Base-by-base conservation (phyloP, 1,140 invertebrate species). In the Drosophila seguyi region DNA sequence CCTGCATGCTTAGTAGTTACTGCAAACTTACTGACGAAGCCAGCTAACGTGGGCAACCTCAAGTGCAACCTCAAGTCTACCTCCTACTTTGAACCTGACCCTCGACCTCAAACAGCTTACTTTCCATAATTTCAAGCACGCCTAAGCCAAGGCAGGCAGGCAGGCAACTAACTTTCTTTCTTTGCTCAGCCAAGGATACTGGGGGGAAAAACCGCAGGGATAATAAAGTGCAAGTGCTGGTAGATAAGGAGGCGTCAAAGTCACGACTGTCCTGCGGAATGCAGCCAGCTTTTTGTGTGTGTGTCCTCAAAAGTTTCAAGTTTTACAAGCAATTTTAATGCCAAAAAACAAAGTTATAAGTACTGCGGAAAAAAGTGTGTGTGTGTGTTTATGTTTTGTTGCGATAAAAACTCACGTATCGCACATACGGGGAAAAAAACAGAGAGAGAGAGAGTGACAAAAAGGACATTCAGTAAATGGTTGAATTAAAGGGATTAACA, bases 321-420 rank as follows among this genome's bases (percentile, higher is more conserved):
- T 87, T 87, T 88, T 87, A 83, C 83, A 88, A 87, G 84, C 83
- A 88, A 84, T 88, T 87, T 87, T 88, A 87, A 87, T 87, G 84
- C 83, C 84, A 69, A 76, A 69, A 76, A 65, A 65, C 79, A 88
- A 87, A 87, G 84, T 87, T 87, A 84, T 87, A 87, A 87, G 83
- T 84, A 87, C 84, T 77, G 76, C 58, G n/a, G 79, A 76, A 87
- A 86, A 77, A 27, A n/a, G n/a, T n/a, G n/a, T n/a, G n/a, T n/a
- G 79, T 58, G 79, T 61, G 73, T 88, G 75, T 84, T 87, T 87
- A 87, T 87, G 79, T 79, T 83, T 87, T 76, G 63, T 63, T 45
- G 80, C 80, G 83, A 88, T 87, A 87, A 87, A 87, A 87, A 80
- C 58, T 57, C 47, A 55, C 52, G 52, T 55, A 22, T 52, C 62